These are phyloP conservation scores for Sinodicranocentrus sp. DNA, from an alignment of 2,888 invertebrate genomes.

Conservation along the genomic window DNA sequence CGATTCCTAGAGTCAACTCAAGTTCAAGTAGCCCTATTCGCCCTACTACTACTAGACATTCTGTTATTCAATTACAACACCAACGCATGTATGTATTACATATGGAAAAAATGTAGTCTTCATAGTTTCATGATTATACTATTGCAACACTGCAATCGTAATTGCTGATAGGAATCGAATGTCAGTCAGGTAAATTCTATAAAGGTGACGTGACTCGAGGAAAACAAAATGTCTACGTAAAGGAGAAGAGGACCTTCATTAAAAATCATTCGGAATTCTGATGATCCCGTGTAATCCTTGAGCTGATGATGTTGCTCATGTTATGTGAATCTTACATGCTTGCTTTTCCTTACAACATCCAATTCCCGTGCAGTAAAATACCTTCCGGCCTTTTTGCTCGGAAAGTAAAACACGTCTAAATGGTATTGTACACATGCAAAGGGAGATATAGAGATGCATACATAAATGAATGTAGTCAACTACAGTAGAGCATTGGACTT, in stretches of 20 bases:
- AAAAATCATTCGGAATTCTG: not conserved
- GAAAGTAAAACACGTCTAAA: constrained; percentile 16
- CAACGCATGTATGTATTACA: no score
- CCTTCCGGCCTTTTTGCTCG: constrained; percentile 42
- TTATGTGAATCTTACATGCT: not conserved
- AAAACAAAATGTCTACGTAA: not conserved
- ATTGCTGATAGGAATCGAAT: not conserved
- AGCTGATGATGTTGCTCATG: not conserved
- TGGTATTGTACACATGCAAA: not conserved
- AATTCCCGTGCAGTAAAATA: constrained; percentile 49
- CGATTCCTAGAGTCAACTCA: no score
- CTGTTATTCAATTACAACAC: no score
- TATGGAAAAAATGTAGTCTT: not conserved
- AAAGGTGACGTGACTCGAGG: constrained; percentile 49
- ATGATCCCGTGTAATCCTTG: constrained; percentile 2
- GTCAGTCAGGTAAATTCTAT: not conserved
- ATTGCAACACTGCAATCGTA: not conserved
- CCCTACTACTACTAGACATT: not conserved
- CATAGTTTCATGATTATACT: not conserved
- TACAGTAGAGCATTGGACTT: constrained; percentile 22
- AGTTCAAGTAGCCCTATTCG: no score
- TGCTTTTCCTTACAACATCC: not conserved
- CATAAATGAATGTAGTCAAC: not conserved
- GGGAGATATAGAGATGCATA: not conserved
- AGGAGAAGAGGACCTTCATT: constrained; percentile 17